A percentile compares a stretch with the other conserved stretches of the same genome.
phyloP scores from a whole-genome alignment of 2,113 vertebrate genomes.

The Saguinus imperator region DNA sequence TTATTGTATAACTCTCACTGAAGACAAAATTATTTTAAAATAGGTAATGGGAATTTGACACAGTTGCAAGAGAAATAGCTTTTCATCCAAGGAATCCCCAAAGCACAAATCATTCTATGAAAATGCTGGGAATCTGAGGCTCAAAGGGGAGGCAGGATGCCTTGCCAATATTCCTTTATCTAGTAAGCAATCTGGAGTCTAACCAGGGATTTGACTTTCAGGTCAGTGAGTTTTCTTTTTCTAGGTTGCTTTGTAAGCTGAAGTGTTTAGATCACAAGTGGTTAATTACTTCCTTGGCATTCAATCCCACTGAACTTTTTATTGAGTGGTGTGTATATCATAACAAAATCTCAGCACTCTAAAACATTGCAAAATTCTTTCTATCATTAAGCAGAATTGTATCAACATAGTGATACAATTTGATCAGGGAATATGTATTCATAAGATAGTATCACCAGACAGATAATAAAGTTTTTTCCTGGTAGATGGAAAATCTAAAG shows the following conservation, averaged over 20 bases:
- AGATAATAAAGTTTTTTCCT: neutral
- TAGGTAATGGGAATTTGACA: conserved; percentile 28
- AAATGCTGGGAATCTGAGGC: neutral
- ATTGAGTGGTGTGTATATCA: neutral
- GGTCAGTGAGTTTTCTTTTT: neutral
- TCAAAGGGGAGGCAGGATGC: neutral
- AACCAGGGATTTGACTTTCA: neutral
- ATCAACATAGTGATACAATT: neutral
- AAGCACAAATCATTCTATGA: neutral
- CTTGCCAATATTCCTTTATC: neutral
- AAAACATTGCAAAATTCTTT: neutral
- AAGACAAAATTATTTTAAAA: conserved; percentile 34
- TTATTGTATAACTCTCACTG: neutral
- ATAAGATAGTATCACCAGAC: neutral
- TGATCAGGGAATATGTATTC: neutral
- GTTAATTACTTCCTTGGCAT: neutral
- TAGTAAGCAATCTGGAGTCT: neutral
- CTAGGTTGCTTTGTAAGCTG: neutral
- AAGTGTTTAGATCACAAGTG: neutral
- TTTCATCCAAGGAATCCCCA: conserved; percentile 31
- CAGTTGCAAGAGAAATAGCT: conserved; percentile 30
- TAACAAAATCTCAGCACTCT: neutral
- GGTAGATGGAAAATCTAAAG: neutral
- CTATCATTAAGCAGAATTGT: neutral
- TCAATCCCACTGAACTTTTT: neutral